Evolutionary conservation across 2,888 invertebrate genomes (phyloP).

Genomic region (Platycheirus rosarum): DNA sequence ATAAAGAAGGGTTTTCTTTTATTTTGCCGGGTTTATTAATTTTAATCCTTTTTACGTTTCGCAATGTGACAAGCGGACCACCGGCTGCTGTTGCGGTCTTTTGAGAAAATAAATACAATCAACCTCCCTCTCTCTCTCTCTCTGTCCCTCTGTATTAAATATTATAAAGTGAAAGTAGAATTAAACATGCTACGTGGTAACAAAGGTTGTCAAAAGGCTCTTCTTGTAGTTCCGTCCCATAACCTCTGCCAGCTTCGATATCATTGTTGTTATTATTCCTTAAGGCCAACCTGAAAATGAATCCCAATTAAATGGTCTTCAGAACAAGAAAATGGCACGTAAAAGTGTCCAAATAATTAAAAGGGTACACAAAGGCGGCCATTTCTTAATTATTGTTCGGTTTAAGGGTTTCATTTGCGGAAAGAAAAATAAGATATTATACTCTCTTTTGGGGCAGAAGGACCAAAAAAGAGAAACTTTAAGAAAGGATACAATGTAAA

Average conservation of each 20-base stretch:
- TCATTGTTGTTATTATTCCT: conserved; percentile 48
- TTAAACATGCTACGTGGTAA: conserved; percentile 52
- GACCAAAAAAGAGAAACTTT: conserved; percentile 15
- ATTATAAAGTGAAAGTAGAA: conserved; percentile 34
- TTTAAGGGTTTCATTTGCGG: conserved; percentile 52
- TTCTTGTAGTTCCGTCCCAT: background rate
- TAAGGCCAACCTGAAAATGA: conserved; percentile 52
- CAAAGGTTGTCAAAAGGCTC: conserved; percentile 23
- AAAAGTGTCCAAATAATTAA: conserved; percentile 68
- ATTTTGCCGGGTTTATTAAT: conserved; percentile 46
- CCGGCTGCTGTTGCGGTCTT: background rate
- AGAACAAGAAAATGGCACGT: conserved; percentile 55
- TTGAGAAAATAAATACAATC: background rate
- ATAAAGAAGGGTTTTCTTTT: conserved; percentile 47
- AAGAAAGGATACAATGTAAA: conserved; percentile 60
- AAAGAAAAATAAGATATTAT: conserved; percentile 35
- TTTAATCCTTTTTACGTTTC: conserved; percentile 48
- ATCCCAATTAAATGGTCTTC: conserved; percentile 62
- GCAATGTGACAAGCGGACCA: conserved; percentile 23
- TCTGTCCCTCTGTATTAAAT: too few relatives aligned
- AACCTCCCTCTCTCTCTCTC: background rate
- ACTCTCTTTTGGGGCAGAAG: background rate
- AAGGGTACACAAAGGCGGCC: conserved; percentile 63
- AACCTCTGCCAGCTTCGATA: background rate
- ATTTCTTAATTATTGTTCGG: conserved; percentile 68